Conservation (phyloP, 2,888 invertebrate genomes). For the Cordilura impudica region DNA sequence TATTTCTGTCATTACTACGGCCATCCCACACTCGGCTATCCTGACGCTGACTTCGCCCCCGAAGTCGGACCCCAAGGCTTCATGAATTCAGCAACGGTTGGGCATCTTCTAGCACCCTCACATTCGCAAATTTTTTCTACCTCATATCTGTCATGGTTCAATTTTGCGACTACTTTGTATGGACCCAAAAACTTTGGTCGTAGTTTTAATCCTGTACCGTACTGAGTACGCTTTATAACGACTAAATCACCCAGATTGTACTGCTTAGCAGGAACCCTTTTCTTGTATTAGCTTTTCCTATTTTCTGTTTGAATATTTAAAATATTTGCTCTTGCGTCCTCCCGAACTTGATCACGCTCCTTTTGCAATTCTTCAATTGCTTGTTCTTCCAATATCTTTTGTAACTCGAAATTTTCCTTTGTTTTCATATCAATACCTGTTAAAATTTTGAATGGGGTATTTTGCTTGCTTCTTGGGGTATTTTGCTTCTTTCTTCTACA, state of each 20-base stretch:
- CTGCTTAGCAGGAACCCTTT: constrained; percentile 9
- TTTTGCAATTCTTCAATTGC: not conserved
- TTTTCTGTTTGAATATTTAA: constrained; percentile 19
- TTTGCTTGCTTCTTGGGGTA: not conserved
- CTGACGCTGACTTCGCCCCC: constrained; percentile 55
- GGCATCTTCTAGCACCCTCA: constrained; percentile 35
- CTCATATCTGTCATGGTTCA: not conserved
- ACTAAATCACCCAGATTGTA: constrained; percentile 33
- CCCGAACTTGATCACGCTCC: not conserved
- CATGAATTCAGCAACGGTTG: constrained; percentile 48
- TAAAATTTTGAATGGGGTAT: not conserved
- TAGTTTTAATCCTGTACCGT: constrained; percentile 33
- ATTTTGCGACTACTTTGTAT: constrained; percentile 7
- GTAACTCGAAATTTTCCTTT: not conserved
- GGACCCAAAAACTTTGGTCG: constrained; percentile 50
- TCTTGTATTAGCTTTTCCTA: constrained; percentile 15
- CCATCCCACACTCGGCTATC: constrained; percentile 53
- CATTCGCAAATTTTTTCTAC: not conserved
- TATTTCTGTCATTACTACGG: too few species aligned
- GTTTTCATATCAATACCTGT: constrained; percentile 3
- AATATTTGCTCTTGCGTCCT: not conserved
- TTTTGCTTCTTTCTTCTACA: not conserved
- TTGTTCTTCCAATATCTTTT: not conserved
- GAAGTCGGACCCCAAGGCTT: constrained; percentile 50
- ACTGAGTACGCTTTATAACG: constrained; percentile 46